Evolutionary conservation across 2,888 invertebrate species (phyloP), one percentile per base, ranked within the genome.

Genomic region (Anticlea derivata): DNA sequence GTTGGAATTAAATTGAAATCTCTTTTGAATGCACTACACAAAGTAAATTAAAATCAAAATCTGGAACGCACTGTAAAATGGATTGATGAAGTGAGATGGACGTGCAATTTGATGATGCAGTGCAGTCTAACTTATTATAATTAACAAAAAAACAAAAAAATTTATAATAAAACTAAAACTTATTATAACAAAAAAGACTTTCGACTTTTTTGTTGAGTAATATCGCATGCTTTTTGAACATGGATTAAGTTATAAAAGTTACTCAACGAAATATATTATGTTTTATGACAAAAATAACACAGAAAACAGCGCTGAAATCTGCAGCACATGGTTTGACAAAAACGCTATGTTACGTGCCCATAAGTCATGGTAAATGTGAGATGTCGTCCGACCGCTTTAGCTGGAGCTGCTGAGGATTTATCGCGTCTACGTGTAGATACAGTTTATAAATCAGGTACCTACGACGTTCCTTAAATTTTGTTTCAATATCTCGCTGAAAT

Each of bases 361-460:
- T 77, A 78, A 76, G 74, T 77, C 78, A 78, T 73, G 68, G 68
- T 68, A 72, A 69, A 69, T 70, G 68, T 58, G 65, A 67, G 66
- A 67, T 67, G 74, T 73, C 75, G 58, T 51, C 63, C 66, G 67
- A 70, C 75, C 71, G 78, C 76, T 78, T 75, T 68, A 68, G 68
- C 63, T 63, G 53, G 68, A 68, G 67, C 76, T 70, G 66, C 70
- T 74, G 68, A 76, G 63, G 77, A 80, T 80, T 80, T 79, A 80
- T 80, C 50, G 70, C 61, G 56, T 58, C 63, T 68, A 75, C 79
- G 79, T 78, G 79, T 60, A 70, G 65, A 72, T 63, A 70, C 68
- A 70, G 68, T 75, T 71, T 65, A 75, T 77, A 78, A 74, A 75
- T 75, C 68, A 62, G 47, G 55, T 46, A 41, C 48, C n/a, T n/a